phyloP scores from a whole-genome alignment of 2,888 invertebrate species.

The Lithophane ornitopus region DNA sequence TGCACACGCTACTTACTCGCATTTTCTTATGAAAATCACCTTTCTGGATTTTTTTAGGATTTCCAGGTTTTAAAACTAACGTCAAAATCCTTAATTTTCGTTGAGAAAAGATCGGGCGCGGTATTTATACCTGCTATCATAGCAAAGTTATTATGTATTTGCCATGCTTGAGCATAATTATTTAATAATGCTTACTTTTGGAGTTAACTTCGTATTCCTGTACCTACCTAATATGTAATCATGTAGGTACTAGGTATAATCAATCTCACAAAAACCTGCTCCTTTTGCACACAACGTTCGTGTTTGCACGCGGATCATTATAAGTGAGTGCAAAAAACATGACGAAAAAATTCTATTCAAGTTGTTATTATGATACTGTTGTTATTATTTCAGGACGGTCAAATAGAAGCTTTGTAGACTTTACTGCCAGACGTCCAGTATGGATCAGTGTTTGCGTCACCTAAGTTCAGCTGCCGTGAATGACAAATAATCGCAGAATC shows the following conservation, averaged over 20 bases:
- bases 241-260: constrained; percentile 19
- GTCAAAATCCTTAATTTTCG: background rate
- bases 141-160: background rate
- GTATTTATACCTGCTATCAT: background rate
- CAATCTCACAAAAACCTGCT: constrained; percentile 43
- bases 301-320: constrained; percentile 12
- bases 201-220: background rate
- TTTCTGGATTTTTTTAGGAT: background rate
- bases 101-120: background rate
- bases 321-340: constrained; percentile 31
- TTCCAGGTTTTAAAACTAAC: background rate
- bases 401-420: background rate
- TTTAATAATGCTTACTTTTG: background rate
- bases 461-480: background rate
- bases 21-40: background rate
- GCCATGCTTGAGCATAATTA: background rate
- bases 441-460: constrained; percentile 16
- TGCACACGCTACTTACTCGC: background rate
- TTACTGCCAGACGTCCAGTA: background rate
- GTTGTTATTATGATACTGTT: constrained; percentile 8
- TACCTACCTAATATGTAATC: constrained; percentile 2
- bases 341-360: constrained; percentile 9
- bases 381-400: constrained; percentile 13
- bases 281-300: constrained; percentile 38
- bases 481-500: constrained; percentile 16